Evolutionary conservation across 2,888 invertebrate species (phyloP).

Genomic region (Thumatha senex): DNA sequence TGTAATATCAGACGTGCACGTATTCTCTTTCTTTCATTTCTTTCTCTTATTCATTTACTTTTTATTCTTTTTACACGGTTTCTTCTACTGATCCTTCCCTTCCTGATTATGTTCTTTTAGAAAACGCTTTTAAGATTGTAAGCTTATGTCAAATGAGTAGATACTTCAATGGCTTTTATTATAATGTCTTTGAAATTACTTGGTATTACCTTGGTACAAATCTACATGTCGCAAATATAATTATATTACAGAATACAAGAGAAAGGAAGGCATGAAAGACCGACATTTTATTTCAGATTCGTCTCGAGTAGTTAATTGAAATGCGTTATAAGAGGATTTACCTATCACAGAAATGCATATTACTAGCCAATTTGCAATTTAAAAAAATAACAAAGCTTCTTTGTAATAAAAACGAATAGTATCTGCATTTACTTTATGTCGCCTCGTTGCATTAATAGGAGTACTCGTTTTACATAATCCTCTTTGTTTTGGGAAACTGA

Average conservation of each 20-base stretch:
- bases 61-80: too few relatives aligned
- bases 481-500: conserved; percentile 26
- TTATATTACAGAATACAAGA: background rate
- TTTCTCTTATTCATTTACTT: too few relatives aligned
- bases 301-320: background rate
- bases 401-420: conserved; percentile 52
- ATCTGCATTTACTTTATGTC: conserved; percentile 37
- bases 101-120: too few relatives aligned
- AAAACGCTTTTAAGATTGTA: too few relatives aligned
- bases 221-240: too few relatives aligned
- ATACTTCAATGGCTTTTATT: too few relatives aligned
- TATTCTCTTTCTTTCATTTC: too few relatives aligned
- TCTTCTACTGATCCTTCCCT: too few relatives aligned
- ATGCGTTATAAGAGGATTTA: conserved; percentile 36
- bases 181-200: too few relatives aligned
- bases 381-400: conserved; percentile 59
- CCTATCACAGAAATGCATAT: conserved; percentile 66
- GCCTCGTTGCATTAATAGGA: conserved; percentile 37
- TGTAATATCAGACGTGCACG: too few relatives aligned
- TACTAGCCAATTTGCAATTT: conserved; percentile 77
- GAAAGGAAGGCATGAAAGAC: background rate
- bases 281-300: background rate
- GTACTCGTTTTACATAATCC: conserved; percentile 24
- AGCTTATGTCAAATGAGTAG: too few relatives aligned
- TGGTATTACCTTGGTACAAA: too few relatives aligned